Conservation (phyloP, 2,797 vertebrate species). For the Propithecus perrieri region DNA sequence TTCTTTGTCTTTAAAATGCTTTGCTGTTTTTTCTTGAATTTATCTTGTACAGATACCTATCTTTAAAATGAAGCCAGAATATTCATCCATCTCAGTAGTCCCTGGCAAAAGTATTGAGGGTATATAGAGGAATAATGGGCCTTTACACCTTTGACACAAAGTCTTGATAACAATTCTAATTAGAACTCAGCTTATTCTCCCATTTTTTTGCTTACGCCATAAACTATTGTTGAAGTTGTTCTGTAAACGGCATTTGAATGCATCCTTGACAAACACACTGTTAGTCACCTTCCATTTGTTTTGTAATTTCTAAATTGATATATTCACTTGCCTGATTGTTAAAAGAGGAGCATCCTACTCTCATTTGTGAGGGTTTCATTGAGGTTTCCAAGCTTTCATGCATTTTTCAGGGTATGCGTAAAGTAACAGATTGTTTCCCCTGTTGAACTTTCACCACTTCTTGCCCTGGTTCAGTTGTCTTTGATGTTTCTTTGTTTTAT, state of each 20-base stretch:
- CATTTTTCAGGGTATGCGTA: background rate
- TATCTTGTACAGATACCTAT: background rate
- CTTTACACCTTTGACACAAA: background rate
- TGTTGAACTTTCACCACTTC: background rate
- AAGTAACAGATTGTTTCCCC: background rate
- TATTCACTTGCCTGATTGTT: background rate
- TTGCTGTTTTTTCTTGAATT: background rate
- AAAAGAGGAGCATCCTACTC: background rate
- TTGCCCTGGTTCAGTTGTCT: background rate
- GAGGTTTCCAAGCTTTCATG: background rate
- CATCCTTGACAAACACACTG: background rate
- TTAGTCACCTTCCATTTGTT: background rate
- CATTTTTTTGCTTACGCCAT: background rate
- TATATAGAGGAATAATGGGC: background rate
- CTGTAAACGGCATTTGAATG: background rate
- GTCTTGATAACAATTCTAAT: background rate
- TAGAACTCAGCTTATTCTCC: background rate
- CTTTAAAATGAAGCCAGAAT: background rate
- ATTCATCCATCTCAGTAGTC: background rate
- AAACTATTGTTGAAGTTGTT: background rate
- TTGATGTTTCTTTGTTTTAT: conserved; percentile 21
- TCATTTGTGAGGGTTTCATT: background rate
- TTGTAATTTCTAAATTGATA: background rate
- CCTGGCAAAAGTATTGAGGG: background rate
- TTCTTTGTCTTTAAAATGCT: background rate